Evolutionary conservation across 2,797 vertebrate genomes (phyloP), one percentile per base, ranked within the genome.

Genomic region (Labeo calbasu): DNA sequence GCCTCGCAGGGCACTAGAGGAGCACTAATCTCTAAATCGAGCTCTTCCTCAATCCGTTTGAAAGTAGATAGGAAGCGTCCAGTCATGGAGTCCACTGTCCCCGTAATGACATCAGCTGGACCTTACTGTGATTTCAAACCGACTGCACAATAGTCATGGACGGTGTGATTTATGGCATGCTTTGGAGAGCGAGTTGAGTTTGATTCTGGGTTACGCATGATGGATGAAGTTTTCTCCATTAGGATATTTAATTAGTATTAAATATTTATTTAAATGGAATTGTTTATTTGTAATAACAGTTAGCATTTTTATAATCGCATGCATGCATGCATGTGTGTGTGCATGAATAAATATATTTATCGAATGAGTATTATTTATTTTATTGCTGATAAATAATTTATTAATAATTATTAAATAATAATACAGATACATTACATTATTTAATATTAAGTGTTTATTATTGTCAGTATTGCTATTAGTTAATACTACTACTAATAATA

Each of bases 1-100:
- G 86, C 43, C 82, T 85, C 77, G 59, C 83, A 80, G 82, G 65
- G 80, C 85, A 86, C 83, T 81, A 76, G 79, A 87, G 83, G 81
- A 85, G 81, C 53, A 75, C 85, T 87, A 89, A 89, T 86, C 85
- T 88, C 87, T 85, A 43, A 85, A 85, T 89, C 86, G 36, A 81
- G 73, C 83, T 82, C 85, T 85, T 83, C 85, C 83, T 85, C 70
- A 25, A 68, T 77, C 83, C 86, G 23, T 86, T 89, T 87, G 88
- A 89, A 84, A 87, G 86, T 77, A 86, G 88, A 87, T 85, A 82
- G 83, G 80, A 85, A 79, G 88, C 81, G 53, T 86, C 82, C 77
- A 77, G 77, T 86, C 85, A 84, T 86, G 81, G 72, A 68, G 63
- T 77, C 51, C 53, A 69, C 80, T 84, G 76, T 53, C 71, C 78